A percentile compares a stretch with the other conserved stretches of the same genome.
These are phyloP conservation scores for Neoscelio sp. DNA, from an alignment of 2,888 invertebrate genomes.

Conservation along the genomic window DNA sequence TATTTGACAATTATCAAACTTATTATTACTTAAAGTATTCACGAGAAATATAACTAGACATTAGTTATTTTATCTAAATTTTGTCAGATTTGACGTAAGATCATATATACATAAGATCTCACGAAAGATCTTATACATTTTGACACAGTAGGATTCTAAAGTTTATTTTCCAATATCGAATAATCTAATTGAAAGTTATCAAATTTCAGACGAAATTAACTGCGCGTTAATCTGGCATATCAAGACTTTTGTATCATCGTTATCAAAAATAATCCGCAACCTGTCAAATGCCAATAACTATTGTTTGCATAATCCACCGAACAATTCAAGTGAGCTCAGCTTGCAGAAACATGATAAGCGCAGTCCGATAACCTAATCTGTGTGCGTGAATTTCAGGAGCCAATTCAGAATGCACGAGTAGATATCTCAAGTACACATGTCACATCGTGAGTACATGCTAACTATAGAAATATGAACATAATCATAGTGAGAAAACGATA, in stretches of 20 bases:
- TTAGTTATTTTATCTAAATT: too few relatives aligned
- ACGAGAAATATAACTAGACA: too few relatives aligned
- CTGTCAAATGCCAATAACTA: conserved; percentile 38
- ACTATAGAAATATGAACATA: conserved; percentile 22
- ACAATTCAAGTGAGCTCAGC: conserved; percentile 38
- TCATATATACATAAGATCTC: too few relatives aligned
- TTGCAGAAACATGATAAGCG: conserved; percentile 48
- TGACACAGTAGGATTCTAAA: too few relatives aligned
- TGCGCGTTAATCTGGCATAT: not conserved
- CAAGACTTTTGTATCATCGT: not conserved
- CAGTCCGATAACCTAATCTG: conserved; percentile 45
- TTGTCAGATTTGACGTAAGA: too few relatives aligned
- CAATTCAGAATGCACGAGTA: conserved; percentile 28
- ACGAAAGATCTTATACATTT: too few relatives aligned
- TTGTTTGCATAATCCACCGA: conserved; percentile 39
- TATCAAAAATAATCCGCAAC: conserved; percentile 27
- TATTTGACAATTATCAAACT: too few relatives aligned
- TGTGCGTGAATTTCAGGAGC: conserved; percentile 42
- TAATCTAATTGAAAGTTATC: too few relatives aligned
- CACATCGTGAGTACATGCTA: conserved; percentile 34
- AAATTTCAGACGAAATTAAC: not conserved
- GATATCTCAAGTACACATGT: conserved; percentile 47
- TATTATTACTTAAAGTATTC: too few relatives aligned
- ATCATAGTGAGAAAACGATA: conserved; percentile 2
- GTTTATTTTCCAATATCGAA: too few relatives aligned